These are phyloP conservation scores for Aurelia aurita DNA, from an alignment of 30 jellyfish, hydroid and myxozoan species.

Conservation along the genomic window DNA sequence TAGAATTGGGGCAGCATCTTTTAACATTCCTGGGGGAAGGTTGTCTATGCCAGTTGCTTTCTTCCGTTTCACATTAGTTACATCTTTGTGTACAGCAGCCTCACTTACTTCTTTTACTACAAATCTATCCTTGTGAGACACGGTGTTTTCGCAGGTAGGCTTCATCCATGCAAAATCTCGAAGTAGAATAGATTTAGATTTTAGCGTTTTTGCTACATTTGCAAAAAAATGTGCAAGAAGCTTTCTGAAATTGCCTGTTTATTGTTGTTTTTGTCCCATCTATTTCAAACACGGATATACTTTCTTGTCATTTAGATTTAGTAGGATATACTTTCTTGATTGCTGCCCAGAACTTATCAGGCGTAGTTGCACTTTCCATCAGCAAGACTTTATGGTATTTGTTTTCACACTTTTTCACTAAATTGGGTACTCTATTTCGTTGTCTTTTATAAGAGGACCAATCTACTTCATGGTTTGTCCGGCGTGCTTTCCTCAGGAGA, in stretches of 20 bases:
- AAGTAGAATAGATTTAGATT: too few species aligned
- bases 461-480: constrained; percentile 24
- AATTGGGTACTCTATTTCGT: constrained; percentile 25
- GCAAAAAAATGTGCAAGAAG: constrained; percentile 2
- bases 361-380: constrained; percentile 22
- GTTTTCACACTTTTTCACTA: constrained; percentile 12
- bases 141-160: constrained; percentile 15
- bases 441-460: constrained; percentile 18
- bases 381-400: constrained; percentile 9
- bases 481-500: constrained; percentile 42
- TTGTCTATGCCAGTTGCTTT: too few species aligned
- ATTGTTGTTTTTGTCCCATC: constrained; percentile 17
- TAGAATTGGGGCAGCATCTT: too few species aligned
- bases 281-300: neutral
- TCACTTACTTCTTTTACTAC: too few species aligned
- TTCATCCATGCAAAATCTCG: too few species aligned
- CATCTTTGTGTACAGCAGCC: too few species aligned
- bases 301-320: neutral
- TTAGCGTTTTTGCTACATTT: too few species aligned
- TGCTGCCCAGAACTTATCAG: too few species aligned
- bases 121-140: too few species aligned
- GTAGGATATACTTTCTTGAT: constrained; percentile 18
- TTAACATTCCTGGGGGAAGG: too few species aligned
- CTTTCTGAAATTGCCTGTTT: constrained; percentile 25
- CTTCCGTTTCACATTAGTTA: too few species aligned